phyloP scores from a whole-genome alignment of 2,888 invertebrate species.

The Dione juno region DNA sequence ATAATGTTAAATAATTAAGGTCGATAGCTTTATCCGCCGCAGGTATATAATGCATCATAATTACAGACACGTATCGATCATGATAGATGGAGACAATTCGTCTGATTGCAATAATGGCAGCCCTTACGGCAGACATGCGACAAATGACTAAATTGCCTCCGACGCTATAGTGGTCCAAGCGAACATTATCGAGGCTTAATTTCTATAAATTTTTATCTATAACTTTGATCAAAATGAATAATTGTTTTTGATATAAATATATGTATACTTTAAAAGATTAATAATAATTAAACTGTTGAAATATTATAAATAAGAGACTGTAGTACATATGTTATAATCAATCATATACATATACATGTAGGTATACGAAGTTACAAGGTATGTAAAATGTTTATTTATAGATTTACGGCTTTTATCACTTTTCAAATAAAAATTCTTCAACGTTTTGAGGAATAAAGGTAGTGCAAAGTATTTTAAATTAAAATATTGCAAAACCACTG shows the following conservation, averaged over 20 bases:
- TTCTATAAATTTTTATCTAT: constrained; percentile 32
- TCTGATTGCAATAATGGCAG: constrained; percentile 35
- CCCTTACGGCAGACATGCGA: constrained; percentile 59
- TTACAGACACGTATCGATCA: constrained; percentile 48
- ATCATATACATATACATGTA: too few species aligned
- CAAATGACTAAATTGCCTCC: constrained; percentile 71
- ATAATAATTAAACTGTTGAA: too few species aligned
- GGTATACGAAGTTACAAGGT: not conserved
- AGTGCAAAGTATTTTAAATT: not conserved
- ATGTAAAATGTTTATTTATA: not conserved
- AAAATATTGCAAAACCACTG: not conserved
- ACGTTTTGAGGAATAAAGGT: not conserved
- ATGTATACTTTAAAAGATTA: too few species aligned
- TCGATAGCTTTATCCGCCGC: constrained; percentile 18
- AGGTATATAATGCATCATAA: constrained; percentile 31
- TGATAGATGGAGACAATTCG: constrained; percentile 41
- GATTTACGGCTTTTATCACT: too few species aligned
- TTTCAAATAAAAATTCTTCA: too few species aligned
- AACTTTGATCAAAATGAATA: constrained; percentile 14
- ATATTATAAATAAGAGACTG: too few species aligned
- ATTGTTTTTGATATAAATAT: not conserved
- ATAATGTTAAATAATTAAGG: constrained; percentile 31
- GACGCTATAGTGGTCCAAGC: constrained; percentile 58
- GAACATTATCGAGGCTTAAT: constrained; percentile 32
- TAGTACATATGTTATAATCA: too few species aligned